Evolutionary conservation across 2,888 invertebrate species (phyloP).

Genomic region (Netelia virgata): DNA sequence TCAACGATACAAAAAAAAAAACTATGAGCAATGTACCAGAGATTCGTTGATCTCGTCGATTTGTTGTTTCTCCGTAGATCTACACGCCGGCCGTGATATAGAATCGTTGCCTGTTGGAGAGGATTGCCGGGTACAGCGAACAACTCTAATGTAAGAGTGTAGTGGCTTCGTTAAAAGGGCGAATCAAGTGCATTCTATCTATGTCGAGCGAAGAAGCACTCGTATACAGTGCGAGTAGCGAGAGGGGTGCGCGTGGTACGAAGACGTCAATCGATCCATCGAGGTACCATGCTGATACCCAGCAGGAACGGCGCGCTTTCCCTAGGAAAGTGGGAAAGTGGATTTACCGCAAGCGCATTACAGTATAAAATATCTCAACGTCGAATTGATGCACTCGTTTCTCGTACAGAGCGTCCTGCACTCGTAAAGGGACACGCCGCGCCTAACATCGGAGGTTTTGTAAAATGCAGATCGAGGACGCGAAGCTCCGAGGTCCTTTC

Average conservation of each 20-base stretch:
- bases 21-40: not conserved
- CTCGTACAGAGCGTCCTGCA: too few species aligned
- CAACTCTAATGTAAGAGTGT: not conserved
- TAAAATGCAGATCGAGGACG: too few species aligned
- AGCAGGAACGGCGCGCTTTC: conserved; percentile 75
- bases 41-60: not conserved
- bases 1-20: not conserved
- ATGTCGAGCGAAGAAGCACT: conserved; percentile 9
- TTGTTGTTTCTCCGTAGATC: not conserved
- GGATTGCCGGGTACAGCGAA: not conserved
- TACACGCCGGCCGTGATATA: not conserved
- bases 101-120: not conserved
- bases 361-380: conserved; percentile 17
- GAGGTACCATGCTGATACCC: conserved; percentile 78
- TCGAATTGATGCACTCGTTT: not conserved
- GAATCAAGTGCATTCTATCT: conserved; percentile 20
- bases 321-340: conserved; percentile 53
- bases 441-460: too few species aligned
- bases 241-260: conserved; percentile 62
- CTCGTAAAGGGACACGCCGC: too few species aligned
- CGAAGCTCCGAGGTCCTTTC: too few species aligned
- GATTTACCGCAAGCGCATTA: not conserved
- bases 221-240: conserved; percentile 52
- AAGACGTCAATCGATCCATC: conserved; percentile 80
- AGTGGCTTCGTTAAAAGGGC: conserved; percentile 22